phyloP scores from a whole-genome alignment of 1,140 invertebrate genomes.

The Leptinotarsa lineolata region DNA sequence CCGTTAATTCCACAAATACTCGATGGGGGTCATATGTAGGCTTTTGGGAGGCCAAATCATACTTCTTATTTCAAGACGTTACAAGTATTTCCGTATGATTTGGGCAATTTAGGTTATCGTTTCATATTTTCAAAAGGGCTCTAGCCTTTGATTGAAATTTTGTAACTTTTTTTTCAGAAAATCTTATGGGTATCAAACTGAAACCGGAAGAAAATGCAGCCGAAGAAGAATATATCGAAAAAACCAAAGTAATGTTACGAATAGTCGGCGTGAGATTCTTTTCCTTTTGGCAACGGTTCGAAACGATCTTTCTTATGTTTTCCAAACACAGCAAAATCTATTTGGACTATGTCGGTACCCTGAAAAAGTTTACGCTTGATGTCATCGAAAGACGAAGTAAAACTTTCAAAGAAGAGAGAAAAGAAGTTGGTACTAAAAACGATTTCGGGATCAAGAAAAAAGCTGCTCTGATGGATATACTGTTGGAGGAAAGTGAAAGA shows the following conservation, averaged over 20 bases:
- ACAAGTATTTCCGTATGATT: no score
- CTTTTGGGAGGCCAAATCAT: no score
- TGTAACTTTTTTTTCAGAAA: not conserved
- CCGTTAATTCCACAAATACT: no score
- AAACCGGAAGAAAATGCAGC: not conserved
- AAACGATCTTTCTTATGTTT: constrained; percentile 2
- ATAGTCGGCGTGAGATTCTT: constrained; percentile 9
- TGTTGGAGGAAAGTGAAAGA: not conserved
- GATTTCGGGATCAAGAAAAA: constrained; percentile 3
- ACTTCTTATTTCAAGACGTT: no score
- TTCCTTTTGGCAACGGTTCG: constrained; percentile 1
- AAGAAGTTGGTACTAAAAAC: not conserved
- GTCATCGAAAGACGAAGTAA: constrained; percentile 7
- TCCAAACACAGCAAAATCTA: not conserved
- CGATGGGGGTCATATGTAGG: no score
- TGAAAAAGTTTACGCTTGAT: not conserved
- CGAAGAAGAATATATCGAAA: constrained; percentile 4
- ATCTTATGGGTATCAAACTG: constrained; percentile 9
- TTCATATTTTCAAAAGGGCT: no score
- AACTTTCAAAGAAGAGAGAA: not conserved
- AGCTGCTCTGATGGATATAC: constrained; percentile 10
- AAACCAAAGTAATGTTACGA: constrained; percentile 7
- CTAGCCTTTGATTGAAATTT: not conserved
- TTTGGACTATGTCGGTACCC: not conserved
- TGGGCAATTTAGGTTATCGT: no score